Percentiles rank a stretch among this genome's conserved stretches.
Evolutionary conservation across 2,888 invertebrate genomes (phyloP).

Genomic region (Phyllotreta striolata): DNA sequence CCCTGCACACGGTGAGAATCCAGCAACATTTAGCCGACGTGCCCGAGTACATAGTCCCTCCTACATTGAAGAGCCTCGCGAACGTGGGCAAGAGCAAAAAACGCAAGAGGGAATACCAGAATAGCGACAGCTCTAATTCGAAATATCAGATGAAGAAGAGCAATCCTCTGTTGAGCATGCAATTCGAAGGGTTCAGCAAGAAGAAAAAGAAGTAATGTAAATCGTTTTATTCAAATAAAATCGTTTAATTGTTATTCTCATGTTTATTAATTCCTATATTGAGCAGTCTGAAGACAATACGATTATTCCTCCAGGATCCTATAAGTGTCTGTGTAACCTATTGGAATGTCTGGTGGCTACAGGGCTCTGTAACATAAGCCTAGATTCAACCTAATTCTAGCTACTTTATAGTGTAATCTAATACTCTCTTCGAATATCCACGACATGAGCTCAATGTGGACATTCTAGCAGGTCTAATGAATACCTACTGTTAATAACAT

Average conservation of each 20-base stretch:
- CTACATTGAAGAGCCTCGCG: constrained; percentile 74
- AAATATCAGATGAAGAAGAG: constrained; percentile 68
- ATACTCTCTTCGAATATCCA: too few relatives aligned
- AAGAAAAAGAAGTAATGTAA: constrained; percentile 52
- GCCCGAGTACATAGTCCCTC: constrained; percentile 90
- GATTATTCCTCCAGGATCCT: too few relatives aligned
- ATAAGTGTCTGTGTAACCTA: too few relatives aligned
- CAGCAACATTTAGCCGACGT: constrained; percentile 89
- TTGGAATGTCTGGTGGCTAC: too few relatives aligned
- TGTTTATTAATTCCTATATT: background rate
- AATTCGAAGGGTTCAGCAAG: constrained; percentile 67
- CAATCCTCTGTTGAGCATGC: constrained; percentile 74
- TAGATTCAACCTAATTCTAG: too few relatives aligned
- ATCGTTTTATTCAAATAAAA: constrained; percentile 2
- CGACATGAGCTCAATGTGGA: too few relatives aligned
- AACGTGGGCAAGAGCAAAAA: constrained; percentile 59
- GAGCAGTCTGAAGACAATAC: background rate
- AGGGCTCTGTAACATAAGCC: too few relatives aligned
- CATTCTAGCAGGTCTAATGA: too few relatives aligned
- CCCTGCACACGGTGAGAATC: constrained; percentile 82
- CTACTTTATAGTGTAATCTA: too few relatives aligned
- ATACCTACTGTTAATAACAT: background rate
- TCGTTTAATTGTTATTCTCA: background rate
- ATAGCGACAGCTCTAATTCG: constrained; percentile 49
- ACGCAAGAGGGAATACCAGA: constrained; percentile 50